Base-by-base conservation (phyloP, 2,797 vertebrate species). In the Mallotus villosus region DNA sequence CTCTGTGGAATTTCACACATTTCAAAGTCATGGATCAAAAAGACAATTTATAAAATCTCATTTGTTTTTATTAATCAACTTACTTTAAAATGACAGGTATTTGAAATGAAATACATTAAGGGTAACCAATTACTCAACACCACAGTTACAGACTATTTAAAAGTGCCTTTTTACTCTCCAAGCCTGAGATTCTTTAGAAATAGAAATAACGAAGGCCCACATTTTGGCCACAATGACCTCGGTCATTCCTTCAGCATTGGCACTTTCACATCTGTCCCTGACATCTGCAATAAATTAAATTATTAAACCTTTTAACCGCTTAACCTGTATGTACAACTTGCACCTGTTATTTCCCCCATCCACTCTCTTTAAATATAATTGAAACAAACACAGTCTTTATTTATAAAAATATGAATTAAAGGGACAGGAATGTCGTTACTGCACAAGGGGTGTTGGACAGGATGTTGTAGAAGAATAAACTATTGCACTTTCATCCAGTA, bases 391-490 rank as follows among this genome's bases (percentile, higher is more conserved):
- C 81, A 77, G 71, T 79, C 65, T 81, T 72, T 71, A 85, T 87
- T 46, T 46, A 87, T 85, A 91, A 91, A 92, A 90, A 91, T 89
- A 88, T 83, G 72, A 87, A 80, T 86, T 85, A 86, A 84, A 84
- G 84, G 82, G 81, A 80, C 77, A 84, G 83, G 75, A 82, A 79
- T 86, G 72, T 83, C 76, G 37, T 64, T 72, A 34, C 68, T 79
- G 81, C 37, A 74, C 76, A 77, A 76, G 70, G 80, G 77, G 84
- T 66, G 83, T 74, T 82, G 76, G 27, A 59, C 76, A 72, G 24
- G 78, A 78, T 73, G 37, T 78, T 74, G 72, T 84, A 85, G 82
- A 85, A 84, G 85, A 87, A 87, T 75, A 88, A 85, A 88, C 88
- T 90, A 91, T 90, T 92, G 89, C 87, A 92, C 85, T 87, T 87